phyloP scores from a whole-genome alignment of 2,113 vertebrate genomes.

The Rhombomys opimus region DNA sequence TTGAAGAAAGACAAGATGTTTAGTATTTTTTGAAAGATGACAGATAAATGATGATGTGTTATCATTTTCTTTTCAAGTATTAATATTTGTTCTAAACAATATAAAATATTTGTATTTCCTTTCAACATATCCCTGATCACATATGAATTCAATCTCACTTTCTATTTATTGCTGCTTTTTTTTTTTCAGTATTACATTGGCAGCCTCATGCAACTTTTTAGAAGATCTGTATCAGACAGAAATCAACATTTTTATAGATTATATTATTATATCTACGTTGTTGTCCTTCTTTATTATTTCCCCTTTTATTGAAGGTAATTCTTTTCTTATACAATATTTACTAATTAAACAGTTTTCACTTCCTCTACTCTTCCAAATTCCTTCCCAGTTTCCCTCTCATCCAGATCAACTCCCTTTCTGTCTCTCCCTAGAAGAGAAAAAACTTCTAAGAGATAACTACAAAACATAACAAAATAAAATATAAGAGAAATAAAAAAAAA shows the following conservation, averaged over 20 bases:
- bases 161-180: conserved; percentile 78
- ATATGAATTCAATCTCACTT: conserved; percentile 87
- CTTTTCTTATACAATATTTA: neutral
- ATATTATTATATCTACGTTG: no score
- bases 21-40: conserved; percentile 66
- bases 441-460: neutral
- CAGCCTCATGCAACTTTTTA: conserved; percentile 81
- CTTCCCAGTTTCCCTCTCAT: neutral
- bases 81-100: conserved; percentile 91
- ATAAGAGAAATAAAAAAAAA: neutral
- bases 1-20: conserved; percentile 86
- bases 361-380: neutral
- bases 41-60: conserved; percentile 90
- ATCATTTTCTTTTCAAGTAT: conserved; percentile 87
- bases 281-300: neutral
- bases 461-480: neutral
- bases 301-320: neutral
- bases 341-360: neutral
- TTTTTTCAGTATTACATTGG: conserved; percentile 89
- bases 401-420: neutral
- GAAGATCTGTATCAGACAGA: no score
- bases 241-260: no score
- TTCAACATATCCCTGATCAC: conserved; percentile 89
- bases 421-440: neutral
- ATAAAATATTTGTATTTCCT: conserved; percentile 88